Conservation (phyloP, 2,888 invertebrate species). For the Epiperipatus broadwayi region DNA sequence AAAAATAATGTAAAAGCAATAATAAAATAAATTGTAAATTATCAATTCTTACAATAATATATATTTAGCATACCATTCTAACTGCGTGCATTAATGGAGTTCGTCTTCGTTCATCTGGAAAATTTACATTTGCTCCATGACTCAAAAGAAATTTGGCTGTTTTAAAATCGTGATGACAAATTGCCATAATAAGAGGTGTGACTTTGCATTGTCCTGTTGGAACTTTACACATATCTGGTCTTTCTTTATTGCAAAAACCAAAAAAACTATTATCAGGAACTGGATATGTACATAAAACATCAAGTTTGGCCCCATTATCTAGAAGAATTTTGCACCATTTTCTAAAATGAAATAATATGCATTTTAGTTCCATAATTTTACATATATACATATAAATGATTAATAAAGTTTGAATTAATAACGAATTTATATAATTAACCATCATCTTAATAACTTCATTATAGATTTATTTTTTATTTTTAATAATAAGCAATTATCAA, state of each 20-base stretch:
- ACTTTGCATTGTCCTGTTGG: constrained; percentile 18
- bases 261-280: constrained; percentile 16
- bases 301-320: constrained; percentile 21
- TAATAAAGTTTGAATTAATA: too few species aligned
- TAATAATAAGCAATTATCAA: too few species aligned
- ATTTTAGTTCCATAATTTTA: too few species aligned
- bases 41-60: constrained; percentile 10
- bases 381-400: too few species aligned
- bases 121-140: constrained; percentile 27
- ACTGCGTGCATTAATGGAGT: constrained; percentile 32
- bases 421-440: too few species aligned
- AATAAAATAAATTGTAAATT: too few species aligned
- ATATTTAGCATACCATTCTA: constrained; percentile 25
- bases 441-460: too few species aligned
- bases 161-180: constrained; percentile 25
- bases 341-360: constrained; percentile 7
- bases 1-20: too few species aligned
- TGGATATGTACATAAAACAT: constrained; percentile 24
- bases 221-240: constrained; percentile 10
- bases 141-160: constrained; percentile 25
- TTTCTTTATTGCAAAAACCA: constrained; percentile 16
- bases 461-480: too few species aligned
- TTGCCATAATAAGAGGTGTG: constrained; percentile 27
- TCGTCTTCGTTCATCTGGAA: constrained; percentile 25
- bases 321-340: constrained; percentile 19